These are phyloP conservation scores for Corvus hawaiiensis DNA, from an alignment of 2,113 vertebrate genomes.

Conservation along the genomic window DNA sequence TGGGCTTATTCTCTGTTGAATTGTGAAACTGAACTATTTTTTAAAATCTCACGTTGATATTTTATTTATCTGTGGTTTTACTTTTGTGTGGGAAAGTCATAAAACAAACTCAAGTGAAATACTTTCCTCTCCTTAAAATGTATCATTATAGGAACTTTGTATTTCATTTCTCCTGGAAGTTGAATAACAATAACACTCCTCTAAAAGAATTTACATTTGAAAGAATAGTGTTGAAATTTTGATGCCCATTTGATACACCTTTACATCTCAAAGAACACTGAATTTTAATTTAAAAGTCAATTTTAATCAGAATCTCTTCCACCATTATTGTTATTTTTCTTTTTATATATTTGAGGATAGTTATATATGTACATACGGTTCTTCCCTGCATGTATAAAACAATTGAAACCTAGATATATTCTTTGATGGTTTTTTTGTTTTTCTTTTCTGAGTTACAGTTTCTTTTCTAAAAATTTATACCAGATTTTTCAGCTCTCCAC, in stretches of 20 bases:
- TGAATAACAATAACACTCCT: conserved; percentile 47
- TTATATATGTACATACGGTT: background rate
- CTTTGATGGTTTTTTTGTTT: background rate
- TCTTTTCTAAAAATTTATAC: background rate
- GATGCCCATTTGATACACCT: conserved; percentile 49
- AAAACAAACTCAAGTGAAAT: conserved; percentile 37
- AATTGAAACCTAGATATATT: background rate
- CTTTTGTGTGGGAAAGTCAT: background rate
- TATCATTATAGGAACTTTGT: conserved; percentile 57
- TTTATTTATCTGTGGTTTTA: conserved; percentile 10
- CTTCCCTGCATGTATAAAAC: background rate
- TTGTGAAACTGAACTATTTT: conserved; percentile 13
- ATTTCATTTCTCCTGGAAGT: conserved; percentile 53
- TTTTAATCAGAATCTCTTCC: conserved; percentile 19
- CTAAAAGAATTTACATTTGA: conserved; percentile 64
- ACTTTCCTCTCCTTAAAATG: conserved; percentile 41
- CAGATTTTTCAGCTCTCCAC: background rate
- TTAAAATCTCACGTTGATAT: background rate
- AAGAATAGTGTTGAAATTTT: conserved; percentile 63
- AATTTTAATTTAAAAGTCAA: conserved; percentile 39
- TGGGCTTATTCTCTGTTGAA: background rate
- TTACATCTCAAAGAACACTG: conserved; percentile 30
- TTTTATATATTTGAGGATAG: background rate
- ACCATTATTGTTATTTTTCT: background rate
- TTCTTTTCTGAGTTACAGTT: background rate